phyloP scores from a whole-genome alignment of 2,113 vertebrate species.

The Beaufortia kweichowensis region DNA sequence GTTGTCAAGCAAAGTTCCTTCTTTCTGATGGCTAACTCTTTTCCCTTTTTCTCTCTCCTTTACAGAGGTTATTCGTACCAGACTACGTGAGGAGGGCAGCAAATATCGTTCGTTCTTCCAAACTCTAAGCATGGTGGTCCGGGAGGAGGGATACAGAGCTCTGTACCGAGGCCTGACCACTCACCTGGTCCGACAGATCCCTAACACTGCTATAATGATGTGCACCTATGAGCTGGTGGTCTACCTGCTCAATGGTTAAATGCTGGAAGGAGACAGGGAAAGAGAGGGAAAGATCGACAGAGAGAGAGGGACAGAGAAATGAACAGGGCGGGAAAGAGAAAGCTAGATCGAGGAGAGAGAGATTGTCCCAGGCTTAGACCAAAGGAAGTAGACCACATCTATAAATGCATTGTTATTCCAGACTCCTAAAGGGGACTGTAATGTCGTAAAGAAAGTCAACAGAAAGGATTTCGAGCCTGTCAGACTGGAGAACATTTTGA shows the following conservation, averaged over 20 bases:
- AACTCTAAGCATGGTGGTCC: slow-evolving; percentile 85
- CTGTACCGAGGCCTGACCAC: slow-evolving; percentile 96
- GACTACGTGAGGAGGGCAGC: slow-evolving; percentile 97
- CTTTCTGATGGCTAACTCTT: background rate
- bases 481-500: slow-evolving; percentile 33
- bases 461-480: slow-evolving; percentile 15
- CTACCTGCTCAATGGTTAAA: slow-evolving; percentile 90
- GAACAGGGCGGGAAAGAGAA: slow-evolving; percentile 20
- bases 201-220: slow-evolving; percentile 99
- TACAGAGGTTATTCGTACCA: slow-evolving; percentile 96
- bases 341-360: slow-evolving; percentile 30
- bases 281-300: slow-evolving; percentile 9
- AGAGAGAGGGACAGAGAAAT: slow-evolving; percentile 9
- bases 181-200: slow-evolving; percentile 95
- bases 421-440: slow-evolving; percentile 44
- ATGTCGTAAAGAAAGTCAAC: slow-evolving; percentile 12
- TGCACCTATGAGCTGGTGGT: slow-evolving; percentile 97
- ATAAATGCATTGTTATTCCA: slow-evolving; percentile 51
- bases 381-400: slow-evolving; percentile 65
- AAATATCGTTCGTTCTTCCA: slow-evolving; percentile 96
- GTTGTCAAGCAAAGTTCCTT: too few species aligned
- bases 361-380: slow-evolving; percentile 63
- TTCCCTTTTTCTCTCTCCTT: slow-evolving; percentile 3
- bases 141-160: slow-evolving; percentile 92
- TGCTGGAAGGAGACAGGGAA: slow-evolving; percentile 15